phyloP scores from a whole-genome alignment of 2,797 vertebrate species.

The Simalia tracyae region DNA sequence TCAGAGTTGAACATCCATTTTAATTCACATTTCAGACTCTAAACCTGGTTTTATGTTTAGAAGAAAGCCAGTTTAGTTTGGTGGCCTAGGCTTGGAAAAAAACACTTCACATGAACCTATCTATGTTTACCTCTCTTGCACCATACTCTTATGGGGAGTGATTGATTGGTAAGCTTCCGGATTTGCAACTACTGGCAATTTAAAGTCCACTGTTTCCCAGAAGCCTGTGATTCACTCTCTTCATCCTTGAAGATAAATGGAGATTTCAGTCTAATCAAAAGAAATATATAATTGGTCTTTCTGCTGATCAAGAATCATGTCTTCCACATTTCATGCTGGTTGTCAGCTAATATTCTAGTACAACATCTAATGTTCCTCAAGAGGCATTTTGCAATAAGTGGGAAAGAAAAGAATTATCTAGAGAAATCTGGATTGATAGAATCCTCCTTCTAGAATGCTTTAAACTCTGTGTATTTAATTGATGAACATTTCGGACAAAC shows the following conservation, averaged over 20 bases:
- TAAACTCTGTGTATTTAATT: background rate
- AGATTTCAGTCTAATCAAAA: conserved; percentile 67
- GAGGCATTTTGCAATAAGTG: conserved; percentile 29
- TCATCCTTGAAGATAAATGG: conserved; percentile 66
- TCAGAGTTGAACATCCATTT: no score
- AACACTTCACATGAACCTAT: conserved; percentile 38
- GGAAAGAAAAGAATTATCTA: conserved; percentile 28
- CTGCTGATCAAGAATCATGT: conserved; percentile 59
- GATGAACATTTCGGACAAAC: conserved; percentile 14
- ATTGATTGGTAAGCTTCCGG: conserved; percentile 60
- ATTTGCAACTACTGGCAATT: conserved; percentile 61
- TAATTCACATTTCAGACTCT: no score
- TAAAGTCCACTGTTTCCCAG: conserved; percentile 64
- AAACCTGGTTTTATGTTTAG: no score
- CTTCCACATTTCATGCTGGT: conserved; percentile 57
- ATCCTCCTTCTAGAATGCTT: conserved; percentile 20
- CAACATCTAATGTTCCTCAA: conserved; percentile 55
- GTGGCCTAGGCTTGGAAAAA: conserved; percentile 3
- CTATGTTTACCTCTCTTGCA: conserved; percentile 25
- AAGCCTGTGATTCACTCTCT: conserved; percentile 62
- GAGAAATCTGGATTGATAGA: background rate
- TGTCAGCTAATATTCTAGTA: conserved; percentile 57
- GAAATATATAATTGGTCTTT: conserved; percentile 63
- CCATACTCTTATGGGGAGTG: conserved; percentile 51
- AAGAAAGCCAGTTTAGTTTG: no score